Percentiles rank a stretch among this genome's conserved stretches.
These are phyloP conservation scores for Nymphalis io DNA, from an alignment of 1,140 invertebrate species.

Conservation along the genomic window DNA sequence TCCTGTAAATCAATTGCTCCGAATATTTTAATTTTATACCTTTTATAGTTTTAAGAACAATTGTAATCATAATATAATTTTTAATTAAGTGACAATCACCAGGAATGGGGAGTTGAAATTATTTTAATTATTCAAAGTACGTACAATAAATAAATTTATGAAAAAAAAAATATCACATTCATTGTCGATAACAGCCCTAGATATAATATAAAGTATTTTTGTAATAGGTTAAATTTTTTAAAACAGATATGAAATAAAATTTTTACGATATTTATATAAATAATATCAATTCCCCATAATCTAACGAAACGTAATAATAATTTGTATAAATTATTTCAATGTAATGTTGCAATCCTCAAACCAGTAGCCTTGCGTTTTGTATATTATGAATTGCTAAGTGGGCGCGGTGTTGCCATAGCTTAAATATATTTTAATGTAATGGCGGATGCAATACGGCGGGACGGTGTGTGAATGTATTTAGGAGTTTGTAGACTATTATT, in stretches of 20 bases:
- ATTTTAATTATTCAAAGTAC: constrained; percentile 20
- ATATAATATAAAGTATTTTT: constrained; percentile 34
- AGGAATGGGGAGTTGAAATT: constrained; percentile 27
- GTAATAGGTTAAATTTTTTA: constrained; percentile 33
- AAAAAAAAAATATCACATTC: constrained; percentile 16
- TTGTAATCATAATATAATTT: constrained; percentile 25
- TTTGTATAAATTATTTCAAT: constrained; percentile 30
- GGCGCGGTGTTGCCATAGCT: constrained; percentile 38
- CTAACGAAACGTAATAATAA: constrained; percentile 20
- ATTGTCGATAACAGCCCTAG: constrained; percentile 19
- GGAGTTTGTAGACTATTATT: constrained; percentile 73
- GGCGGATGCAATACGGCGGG: constrained; percentile 57
- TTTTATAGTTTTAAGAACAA: constrained; percentile 30
- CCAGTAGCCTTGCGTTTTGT: constrained; percentile 50
- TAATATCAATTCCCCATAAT: constrained; percentile 34
- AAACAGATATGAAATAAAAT: constrained; percentile 25
- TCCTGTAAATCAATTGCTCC: constrained; percentile 27
- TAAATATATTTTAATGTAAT: constrained; percentile 60
- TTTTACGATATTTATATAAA: constrained; percentile 25
- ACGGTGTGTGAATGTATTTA: constrained; percentile 62
- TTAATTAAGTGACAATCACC: constrained; percentile 22
- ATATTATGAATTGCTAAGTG: constrained; percentile 55
- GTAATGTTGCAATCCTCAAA: constrained; percentile 34
- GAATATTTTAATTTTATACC: constrained; percentile 8
- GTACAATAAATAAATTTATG: constrained; percentile 22